phyloP scores from a whole-genome alignment of 2,888 invertebrate genomes.

The Gryllus longicercus region DNA sequence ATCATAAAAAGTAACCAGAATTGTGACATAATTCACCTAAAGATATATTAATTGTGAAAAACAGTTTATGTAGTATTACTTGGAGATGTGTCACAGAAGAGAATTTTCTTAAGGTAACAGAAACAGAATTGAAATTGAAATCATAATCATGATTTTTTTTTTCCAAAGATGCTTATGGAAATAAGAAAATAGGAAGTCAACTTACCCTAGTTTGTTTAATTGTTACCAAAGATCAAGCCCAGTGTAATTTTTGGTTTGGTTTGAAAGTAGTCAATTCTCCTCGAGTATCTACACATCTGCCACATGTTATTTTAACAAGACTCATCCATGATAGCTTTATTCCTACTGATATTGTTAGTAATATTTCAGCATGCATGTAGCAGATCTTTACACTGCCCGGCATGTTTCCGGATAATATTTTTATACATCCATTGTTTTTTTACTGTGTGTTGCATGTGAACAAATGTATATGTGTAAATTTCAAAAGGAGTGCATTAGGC shows the following conservation, averaged over 20 bases:
- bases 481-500: too few relatives aligned
- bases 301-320: slow-evolving; percentile 1
- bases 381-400: not conserved
- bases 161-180: not conserved
- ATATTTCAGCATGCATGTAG: not conserved
- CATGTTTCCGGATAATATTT: slow-evolving; percentile 5
- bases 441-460: too few relatives aligned
- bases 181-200: not conserved
- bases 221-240: not conserved
- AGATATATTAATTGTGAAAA: too few relatives aligned
- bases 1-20: too few relatives aligned
- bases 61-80: too few relatives aligned
- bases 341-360: not conserved
- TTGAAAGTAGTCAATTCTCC: not conserved
- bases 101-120: not conserved
- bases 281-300: not conserved
- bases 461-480: too few relatives aligned
- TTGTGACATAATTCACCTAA: too few relatives aligned
- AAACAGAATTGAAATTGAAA: not conserved
- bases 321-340: slow-evolving; percentile 6
- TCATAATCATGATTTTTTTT: not conserved
- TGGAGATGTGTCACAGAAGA: not conserved
- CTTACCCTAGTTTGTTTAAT: not conserved
- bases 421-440: not conserved
- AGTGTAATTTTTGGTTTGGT: not conserved